Base-by-base conservation (phyloP, 2,888 invertebrate species). In the Mythimna albipuncta region DNA sequence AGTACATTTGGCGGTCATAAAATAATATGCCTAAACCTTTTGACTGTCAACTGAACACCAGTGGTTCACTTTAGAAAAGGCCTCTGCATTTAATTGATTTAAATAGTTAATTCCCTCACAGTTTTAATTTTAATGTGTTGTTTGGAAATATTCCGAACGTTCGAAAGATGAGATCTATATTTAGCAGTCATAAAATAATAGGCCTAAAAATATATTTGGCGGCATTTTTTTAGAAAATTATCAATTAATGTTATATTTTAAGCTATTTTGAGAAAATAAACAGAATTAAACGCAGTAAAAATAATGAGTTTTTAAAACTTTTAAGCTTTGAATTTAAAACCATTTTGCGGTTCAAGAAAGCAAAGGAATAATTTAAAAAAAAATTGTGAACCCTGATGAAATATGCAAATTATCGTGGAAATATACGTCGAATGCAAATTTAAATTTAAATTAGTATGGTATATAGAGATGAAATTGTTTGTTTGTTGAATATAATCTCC, bases 261-360 rank as follows among this genome's bases (percentile, higher is more conserved):
- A 32, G 5, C 0, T 41, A 9, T 68, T 68, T 38, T 19, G 13
- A 11, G 13, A 63, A 38, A 21, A 26, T 26, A 64, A 6, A 10
- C 16, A 52, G 5, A 61, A 57, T 9, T 32, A 55, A 50, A 50
- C 19, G 6, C 19, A 7, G 19, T n/a, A 50, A n/a, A 50, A 50
- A 50, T 50, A 50, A 19, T 47, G 5, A 16, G 11, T 19, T 6
- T 16, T 50, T n/a, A 19, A 50, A 50, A 19, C 26, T 2, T 26
- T 26, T 26, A 50, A 19, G 6, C 16, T 32, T 41, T 41, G 32
- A 32, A 7, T 63, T 64, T 4, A 16, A 72, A 64, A n/a, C 5
- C 58, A 73, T 44, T 52, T 58, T 52, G 35, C 50, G 59, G 21
- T 67, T 44, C 13, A 21, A 26, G 35, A 61, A 19, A 32, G 5